Base-by-base conservation (phyloP, 2,888 invertebrate genomes). In the Acanthopleura granulata region DNA sequence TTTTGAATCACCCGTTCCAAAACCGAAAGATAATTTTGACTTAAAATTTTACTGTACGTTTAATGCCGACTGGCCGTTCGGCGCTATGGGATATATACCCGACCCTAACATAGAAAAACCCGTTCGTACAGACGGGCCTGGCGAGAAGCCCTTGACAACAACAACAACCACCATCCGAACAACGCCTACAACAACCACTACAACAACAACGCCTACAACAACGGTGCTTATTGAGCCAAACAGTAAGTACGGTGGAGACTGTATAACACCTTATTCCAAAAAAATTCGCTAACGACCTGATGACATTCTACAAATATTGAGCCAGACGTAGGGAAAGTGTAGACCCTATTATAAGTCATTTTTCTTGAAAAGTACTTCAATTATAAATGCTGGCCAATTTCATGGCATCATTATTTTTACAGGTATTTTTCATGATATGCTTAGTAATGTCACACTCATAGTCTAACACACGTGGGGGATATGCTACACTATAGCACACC, bases 161-260 rank as follows among this genome's bases (percentile, higher is more conserved):
- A 66, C 66, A 66, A 27, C 66, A 66, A 66, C 66, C 15, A 66
- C 66, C 6, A 15, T 66, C 25, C 15, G 25, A 22, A 66, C 66
- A 66, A 66, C 66, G 6, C 22, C 66, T 6, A 66, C 66, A 27
- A 66, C 66, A 27, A 66, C 66, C 18, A 66, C 66, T 27, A 66
- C 66, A 27, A 66, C 66, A 22, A 66, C 66, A 27, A 66, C 66
- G 4, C 66, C 66, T 66, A 66, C 66, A 6, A 66, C 66, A 27
- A 66, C 66, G 16, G 66, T 66, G 22, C 66, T 66, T 22, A 27
- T 66, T 22, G 66, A 66, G 25, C 66, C 66, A 27, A 27, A 27
- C 16, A 27, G 66, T 66, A 25, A 66, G 66, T 66, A 15, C 40
- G 4, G n/a, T n/a, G n/a, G n/a, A n/a, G n/a, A n/a, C n/a, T n/a